Evolutionary conservation across 1,140 invertebrate genomes (phyloP).

Genomic region (Drosophila virilis): DNA sequence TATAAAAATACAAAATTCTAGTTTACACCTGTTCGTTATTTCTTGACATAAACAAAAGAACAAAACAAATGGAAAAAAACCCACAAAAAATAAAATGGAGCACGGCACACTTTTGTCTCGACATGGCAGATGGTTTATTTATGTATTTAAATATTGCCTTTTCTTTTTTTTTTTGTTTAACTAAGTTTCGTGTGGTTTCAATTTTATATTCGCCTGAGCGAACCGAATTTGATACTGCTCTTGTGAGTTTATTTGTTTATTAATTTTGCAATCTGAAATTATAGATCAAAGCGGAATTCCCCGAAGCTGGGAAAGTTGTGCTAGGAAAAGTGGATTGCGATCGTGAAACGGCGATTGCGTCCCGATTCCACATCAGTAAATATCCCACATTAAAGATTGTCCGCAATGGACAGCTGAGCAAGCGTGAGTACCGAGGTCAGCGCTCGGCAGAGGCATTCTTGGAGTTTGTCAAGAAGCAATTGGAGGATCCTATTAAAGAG

Average conservation of each 20-base stretch:
- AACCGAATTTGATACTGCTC: too few species aligned
- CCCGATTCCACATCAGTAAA: slow-evolving; percentile 97
- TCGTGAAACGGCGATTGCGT: slow-evolving; percentile 92
- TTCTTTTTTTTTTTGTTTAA: slow-evolving; percentile 3
- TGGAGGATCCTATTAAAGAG: slow-evolving; percentile 95
- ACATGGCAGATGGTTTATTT: slow-evolving; percentile 13
- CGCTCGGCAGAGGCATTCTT: slow-evolving; percentile 91
- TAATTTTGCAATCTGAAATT: slow-evolving; percentile 22
- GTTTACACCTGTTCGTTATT: slow-evolving; percentile 11
- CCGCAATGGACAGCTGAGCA: slow-evolving; percentile 95
- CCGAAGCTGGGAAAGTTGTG: slow-evolving; percentile 92
- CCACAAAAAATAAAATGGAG: slow-evolving; percentile 5
- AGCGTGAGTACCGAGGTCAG: slow-evolving; percentile 96
- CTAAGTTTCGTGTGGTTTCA: not conserved
- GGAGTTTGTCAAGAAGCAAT: slow-evolving; percentile 94
- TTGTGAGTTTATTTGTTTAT: not conserved
- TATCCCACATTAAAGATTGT: slow-evolving; percentile 99
- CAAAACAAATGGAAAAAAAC: slow-evolving; percentile 24
- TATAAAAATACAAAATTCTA: not conserved
- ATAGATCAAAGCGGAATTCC: slow-evolving; percentile 88
- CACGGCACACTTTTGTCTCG: slow-evolving; percentile 4
- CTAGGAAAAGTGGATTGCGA: slow-evolving; percentile 99
- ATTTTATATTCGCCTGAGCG: not conserved
- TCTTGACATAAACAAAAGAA: slow-evolving; percentile 9
- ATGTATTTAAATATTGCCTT: not conserved